Percentiles rank a stretch among this genome's conserved stretches.
Evolutionary conservation across 2,113 vertebrate genomes (phyloP).

Genomic region (Tachuris rubrigastra): DNA sequence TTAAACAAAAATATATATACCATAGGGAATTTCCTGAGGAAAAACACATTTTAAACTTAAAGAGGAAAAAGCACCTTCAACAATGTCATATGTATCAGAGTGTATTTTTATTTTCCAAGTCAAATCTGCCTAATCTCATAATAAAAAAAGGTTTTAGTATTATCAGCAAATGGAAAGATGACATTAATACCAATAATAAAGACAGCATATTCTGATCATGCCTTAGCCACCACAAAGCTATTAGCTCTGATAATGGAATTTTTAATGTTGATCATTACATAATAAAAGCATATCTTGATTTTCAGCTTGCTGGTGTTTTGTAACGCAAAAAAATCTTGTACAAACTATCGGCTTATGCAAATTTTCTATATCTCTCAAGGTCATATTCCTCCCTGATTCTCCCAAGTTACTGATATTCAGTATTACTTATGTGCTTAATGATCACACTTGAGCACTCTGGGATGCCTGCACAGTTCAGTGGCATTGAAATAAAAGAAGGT

Average conservation of each 20-base stretch:
- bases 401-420: not conserved
- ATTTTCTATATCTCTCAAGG: not conserved
- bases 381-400: not conserved
- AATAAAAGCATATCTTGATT: not conserved
- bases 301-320: not conserved
- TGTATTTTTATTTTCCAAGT: not conserved
- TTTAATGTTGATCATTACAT: not conserved
- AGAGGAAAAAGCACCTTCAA: not conserved
- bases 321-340: not conserved
- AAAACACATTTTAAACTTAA: not conserved
- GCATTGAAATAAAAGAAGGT: not conserved
- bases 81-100: not conserved
- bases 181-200: not conserved
- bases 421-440: not conserved
- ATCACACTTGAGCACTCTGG: not conserved
- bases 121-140: conserved; percentile 16
- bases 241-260: conserved; percentile 1
- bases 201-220: not conserved
- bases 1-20: not conserved
- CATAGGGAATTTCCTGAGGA: not conserved
- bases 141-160: not conserved
- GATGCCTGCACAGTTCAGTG: not conserved
- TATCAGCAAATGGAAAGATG: not conserved
- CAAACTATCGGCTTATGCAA: not conserved
- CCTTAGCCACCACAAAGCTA: not conserved